Conservation (phyloP, 2,888 invertebrate genomes). For the Catocala sponsa region DNA sequence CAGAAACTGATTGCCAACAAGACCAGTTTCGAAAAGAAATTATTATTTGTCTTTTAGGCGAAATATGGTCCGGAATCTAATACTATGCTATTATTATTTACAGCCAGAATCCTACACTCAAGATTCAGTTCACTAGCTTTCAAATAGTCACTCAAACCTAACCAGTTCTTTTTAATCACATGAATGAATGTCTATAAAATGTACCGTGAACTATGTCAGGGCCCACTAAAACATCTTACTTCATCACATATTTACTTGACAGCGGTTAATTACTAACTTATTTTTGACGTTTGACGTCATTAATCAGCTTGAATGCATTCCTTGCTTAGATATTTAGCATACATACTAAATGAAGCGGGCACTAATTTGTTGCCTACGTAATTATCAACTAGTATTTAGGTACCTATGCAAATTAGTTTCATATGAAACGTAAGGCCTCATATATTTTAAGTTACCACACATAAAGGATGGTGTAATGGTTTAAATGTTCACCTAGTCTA, state of each 20-base stretch:
- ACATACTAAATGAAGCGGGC: constrained; percentile 53
- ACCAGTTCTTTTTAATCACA: not conserved
- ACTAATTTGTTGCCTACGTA: constrained; percentile 52
- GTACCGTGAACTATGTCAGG: constrained; percentile 9
- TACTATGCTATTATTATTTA: too few relatives aligned
- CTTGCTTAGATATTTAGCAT: constrained; percentile 47
- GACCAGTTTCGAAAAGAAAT: too few relatives aligned
- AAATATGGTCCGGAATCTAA: too few relatives aligned
- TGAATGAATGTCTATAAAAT: not conserved
- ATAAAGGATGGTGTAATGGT: too few relatives aligned
- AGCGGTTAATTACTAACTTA: constrained; percentile 33
- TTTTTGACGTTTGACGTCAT: constrained; percentile 42
- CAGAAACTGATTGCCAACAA: too few relatives aligned
- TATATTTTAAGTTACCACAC: not conserved
- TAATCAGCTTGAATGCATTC: constrained; percentile 35
- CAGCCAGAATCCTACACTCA: too few relatives aligned
- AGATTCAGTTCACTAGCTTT: too few relatives aligned
- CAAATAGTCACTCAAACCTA: too few relatives aligned
- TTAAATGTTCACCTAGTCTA: too few relatives aligned
- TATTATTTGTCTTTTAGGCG: too few relatives aligned
- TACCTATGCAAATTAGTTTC: constrained; percentile 13
- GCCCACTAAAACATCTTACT: constrained; percentile 19
- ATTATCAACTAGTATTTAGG: constrained; percentile 35
- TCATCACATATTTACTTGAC: constrained; percentile 26
- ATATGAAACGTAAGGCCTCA: constrained; percentile 17